phyloP scores from a whole-genome alignment of 2,888 invertebrate species.

The Cephus sareptanus region DNA sequence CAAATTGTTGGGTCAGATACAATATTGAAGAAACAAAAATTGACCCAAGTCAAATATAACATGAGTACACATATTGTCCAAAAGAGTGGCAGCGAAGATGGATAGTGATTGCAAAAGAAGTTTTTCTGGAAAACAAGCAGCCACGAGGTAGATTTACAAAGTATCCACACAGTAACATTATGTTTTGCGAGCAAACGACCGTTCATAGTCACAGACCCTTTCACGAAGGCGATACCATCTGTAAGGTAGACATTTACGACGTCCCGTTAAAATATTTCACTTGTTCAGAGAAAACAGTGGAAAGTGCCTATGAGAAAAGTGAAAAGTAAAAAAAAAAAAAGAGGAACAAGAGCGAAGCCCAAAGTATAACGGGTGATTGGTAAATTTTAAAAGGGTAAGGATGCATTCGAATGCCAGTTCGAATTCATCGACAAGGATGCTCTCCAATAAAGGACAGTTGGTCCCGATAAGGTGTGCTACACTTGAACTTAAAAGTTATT shows the following conservation, averaged over 20 bases:
- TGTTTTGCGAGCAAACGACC: background rate
- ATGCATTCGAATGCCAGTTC: background rate
- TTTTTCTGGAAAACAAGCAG: background rate
- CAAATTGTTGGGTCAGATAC: background rate
- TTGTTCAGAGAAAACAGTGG: background rate
- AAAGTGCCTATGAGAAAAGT: background rate
- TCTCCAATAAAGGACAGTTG: slow-evolving; percentile 6
- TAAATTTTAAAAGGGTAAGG: background rate
- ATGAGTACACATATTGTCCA: too few species aligned
- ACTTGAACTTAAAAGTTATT: slow-evolving; percentile 28
- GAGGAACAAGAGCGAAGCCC: background rate
- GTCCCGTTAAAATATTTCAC: background rate
- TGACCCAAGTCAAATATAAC: too few species aligned
- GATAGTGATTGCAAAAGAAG: background rate
- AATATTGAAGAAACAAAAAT: background rate
- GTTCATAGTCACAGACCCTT: background rate
- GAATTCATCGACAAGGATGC: background rate
- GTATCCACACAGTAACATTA: background rate
- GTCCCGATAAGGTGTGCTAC: slow-evolving; percentile 6
- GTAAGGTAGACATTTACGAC: background rate
- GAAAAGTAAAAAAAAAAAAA: background rate
- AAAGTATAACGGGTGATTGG: background rate
- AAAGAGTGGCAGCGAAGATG: background rate
- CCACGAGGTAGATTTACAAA: background rate
- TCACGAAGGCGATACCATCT: background rate